Evolutionary conservation across 2,113 vertebrate genomes (phyloP).

Genomic region (Alosa alosa): DNA sequence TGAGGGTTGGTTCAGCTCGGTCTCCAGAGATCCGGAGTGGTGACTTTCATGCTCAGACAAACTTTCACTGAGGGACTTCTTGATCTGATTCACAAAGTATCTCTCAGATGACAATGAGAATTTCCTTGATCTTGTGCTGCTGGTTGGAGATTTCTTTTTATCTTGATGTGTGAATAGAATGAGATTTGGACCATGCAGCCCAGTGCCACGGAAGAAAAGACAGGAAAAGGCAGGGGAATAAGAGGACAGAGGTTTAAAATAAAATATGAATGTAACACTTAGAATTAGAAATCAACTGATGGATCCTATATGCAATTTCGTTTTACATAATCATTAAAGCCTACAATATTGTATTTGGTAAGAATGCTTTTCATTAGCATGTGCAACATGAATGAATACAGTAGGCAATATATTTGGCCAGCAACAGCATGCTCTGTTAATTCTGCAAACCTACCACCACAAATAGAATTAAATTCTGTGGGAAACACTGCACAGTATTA

Average conservation of each 20-base stretch:
- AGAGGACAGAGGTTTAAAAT: slow-evolving; percentile 17
- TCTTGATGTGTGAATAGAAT: slow-evolving; percentile 52
- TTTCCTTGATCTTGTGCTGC: slow-evolving; percentile 73
- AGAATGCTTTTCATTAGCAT: no score
- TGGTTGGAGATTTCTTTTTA: slow-evolving; percentile 67
- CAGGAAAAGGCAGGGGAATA: neutral
- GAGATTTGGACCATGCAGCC: neutral
- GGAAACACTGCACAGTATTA: neutral
- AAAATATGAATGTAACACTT: neutral
- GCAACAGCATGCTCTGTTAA: neutral
- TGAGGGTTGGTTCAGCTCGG: slow-evolving; percentile 35
- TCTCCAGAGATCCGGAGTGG: slow-evolving; percentile 52
- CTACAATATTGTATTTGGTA: no score
- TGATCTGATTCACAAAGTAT: slow-evolving; percentile 73
- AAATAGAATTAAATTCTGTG: no score
- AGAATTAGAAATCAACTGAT: neutral
- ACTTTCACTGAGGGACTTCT: slow-evolving; percentile 68
- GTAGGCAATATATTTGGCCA: no score
- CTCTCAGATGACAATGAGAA: slow-evolving; percentile 82
- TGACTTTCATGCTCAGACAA: slow-evolving; percentile 59
- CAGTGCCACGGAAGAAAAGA: neutral
- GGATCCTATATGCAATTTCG: no score
- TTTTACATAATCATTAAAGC: no score
- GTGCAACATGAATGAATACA: no score
- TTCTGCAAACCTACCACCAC: neutral